phyloP scores from a whole-genome alignment of 1,140 invertebrate species.

The Pantala flavescens region DNA sequence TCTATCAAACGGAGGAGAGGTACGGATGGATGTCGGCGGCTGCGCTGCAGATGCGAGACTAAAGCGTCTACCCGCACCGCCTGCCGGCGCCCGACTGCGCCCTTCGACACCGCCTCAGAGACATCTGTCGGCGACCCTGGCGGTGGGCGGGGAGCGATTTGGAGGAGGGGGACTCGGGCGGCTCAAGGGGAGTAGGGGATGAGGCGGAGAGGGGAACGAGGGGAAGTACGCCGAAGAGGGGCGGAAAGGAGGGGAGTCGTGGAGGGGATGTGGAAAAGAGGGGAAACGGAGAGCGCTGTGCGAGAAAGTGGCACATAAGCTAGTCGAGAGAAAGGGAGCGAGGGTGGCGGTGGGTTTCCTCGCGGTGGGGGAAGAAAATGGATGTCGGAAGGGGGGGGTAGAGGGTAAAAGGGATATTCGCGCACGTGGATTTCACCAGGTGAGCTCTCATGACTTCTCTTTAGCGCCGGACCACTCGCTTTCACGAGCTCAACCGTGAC shows the following conservation, averaged over 20 bases:
- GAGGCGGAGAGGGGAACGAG: background rate
- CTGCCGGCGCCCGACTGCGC: slow-evolving; percentile 2
- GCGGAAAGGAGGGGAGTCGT: background rate
- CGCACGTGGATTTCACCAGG: too few relatives aligned
- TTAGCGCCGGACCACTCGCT: background rate
- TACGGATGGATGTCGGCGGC: background rate
- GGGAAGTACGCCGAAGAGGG: background rate
- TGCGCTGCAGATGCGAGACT: background rate
- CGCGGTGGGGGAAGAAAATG: too few relatives aligned
- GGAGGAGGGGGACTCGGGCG: background rate
- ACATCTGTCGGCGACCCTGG: slow-evolving; percentile 5
- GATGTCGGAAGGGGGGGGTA: too few relatives aligned
- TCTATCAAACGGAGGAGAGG: background rate
- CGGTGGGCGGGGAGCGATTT: background rate
- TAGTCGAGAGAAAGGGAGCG: background rate
- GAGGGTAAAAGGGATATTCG: too few relatives aligned
- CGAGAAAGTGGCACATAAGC: background rate
- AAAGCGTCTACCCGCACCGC: background rate
- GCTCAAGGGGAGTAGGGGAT: background rate
- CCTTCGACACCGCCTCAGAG: background rate
- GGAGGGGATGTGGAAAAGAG: background rate
- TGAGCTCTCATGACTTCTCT: too few relatives aligned
- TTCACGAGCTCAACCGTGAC: slow-evolving; percentile 3
- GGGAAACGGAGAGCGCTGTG: background rate
- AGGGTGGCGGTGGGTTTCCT: too few relatives aligned